Conservation (phyloP, 2,888 invertebrate species). For the Odontomyia ornata region DNA sequence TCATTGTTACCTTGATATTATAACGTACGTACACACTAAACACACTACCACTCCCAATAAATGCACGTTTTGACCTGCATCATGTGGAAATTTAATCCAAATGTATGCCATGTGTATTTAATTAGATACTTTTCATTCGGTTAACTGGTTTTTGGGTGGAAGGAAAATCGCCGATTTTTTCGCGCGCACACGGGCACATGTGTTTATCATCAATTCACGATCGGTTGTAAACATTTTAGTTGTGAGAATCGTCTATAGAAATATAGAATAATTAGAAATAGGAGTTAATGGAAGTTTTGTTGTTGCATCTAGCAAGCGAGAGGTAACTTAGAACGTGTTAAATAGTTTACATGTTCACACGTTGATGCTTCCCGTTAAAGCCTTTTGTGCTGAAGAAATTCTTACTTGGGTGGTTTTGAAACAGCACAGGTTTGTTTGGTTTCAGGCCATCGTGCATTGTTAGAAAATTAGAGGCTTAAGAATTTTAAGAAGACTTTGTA, state of each 20-base stretch:
- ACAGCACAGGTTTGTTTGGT: no score
- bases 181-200: not conserved
- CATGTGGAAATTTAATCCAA: not conserved
- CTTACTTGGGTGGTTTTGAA: no score
- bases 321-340: not conserved
- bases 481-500: no score
- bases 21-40: not conserved
- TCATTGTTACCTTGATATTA: conserved; percentile 2
- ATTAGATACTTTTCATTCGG: not conserved
- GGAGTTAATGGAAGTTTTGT: not conserved
- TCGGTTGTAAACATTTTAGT: not conserved
- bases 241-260: not conserved
- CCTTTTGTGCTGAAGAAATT: not conserved
- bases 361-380: not conserved
- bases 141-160: conserved; percentile 5
- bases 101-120: not conserved
- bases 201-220: conserved; percentile 2
- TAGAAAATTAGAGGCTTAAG: no score
- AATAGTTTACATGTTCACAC: not conserved
- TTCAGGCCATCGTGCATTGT: no score
- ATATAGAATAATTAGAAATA: not conserved
- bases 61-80: not conserved
- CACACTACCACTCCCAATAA: not conserved
- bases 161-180: not conserved
- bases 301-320: not conserved